Conservation (phyloP, 2,888 invertebrate genomes). For the Kryphioiulus occultus region DNA sequence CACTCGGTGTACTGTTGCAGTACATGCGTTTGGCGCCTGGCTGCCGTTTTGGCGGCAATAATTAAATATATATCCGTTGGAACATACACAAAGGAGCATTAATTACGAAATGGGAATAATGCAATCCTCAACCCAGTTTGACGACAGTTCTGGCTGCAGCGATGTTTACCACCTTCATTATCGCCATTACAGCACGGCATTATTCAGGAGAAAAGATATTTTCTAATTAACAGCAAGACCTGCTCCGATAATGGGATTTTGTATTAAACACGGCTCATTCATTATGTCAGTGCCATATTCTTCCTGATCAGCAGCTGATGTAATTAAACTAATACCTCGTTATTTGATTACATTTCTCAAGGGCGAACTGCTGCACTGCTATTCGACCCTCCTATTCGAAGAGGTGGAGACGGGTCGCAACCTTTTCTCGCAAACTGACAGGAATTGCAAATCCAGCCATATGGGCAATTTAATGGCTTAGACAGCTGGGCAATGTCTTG, state of each 20-base stretch:
- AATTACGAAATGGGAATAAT: slow-evolving; percentile 11
- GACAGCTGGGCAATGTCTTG: too few relatives aligned
- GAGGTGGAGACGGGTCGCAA: too few relatives aligned
- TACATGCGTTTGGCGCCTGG: not conserved
- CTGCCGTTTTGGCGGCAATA: slow-evolving; percentile 20
- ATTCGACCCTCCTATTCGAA: too few relatives aligned
- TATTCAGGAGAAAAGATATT: slow-evolving; percentile 6
- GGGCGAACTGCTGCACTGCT: not conserved
- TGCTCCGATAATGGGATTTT: slow-evolving; percentile 18
- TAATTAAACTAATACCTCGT: slow-evolving; percentile 16
- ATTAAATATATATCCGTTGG: not conserved
- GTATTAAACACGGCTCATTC: slow-evolving; percentile 28
- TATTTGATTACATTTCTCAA: slow-evolving; percentile 31
- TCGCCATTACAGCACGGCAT: slow-evolving; percentile 8
- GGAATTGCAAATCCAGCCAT: too few relatives aligned
- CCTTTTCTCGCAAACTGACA: too few relatives aligned
- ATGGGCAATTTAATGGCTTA: too few relatives aligned
- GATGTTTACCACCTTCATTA: slow-evolving; percentile 12
- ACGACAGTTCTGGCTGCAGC: not conserved
- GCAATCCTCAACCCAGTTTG: not conserved
- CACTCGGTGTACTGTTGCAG: not conserved
- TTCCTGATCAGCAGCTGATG: not conserved
- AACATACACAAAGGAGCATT: slow-evolving; percentile 18
- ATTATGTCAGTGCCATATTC: not conserved
- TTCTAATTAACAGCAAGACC: slow-evolving; percentile 31